A percentile compares a stretch with the other conserved stretches of the same genome.
Evolutionary conservation across 23 tunicate species (phyloP).

Genomic region (Diplosoma virens): DNA sequence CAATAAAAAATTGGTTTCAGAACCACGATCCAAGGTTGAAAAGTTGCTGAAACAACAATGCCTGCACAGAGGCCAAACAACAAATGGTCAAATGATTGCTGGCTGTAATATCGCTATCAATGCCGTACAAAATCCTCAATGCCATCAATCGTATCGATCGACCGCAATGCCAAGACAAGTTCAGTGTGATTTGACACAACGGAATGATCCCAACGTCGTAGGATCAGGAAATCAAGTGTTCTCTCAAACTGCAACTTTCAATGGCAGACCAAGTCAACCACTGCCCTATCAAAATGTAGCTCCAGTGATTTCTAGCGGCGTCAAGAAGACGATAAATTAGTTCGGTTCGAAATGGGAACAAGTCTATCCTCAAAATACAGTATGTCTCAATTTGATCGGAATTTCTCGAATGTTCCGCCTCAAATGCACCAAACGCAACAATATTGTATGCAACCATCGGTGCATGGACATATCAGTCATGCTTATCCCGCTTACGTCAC

Average conservation of each 20-base stretch:
- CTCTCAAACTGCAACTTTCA: too few species aligned
- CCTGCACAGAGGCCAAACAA: slow-evolving; percentile 26
- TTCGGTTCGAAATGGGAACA: not conserved
- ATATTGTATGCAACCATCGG: too few species aligned
- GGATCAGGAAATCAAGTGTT: too few species aligned
- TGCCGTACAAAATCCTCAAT: not conserved
- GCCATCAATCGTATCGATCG: slow-evolving; percentile 7
- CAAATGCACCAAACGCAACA: too few species aligned
- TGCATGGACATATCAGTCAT: too few species aligned
- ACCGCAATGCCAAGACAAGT: not conserved
- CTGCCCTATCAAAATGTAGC: too few species aligned
- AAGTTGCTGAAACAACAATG: slow-evolving; percentile 53
- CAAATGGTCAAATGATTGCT: slow-evolving; percentile 29
- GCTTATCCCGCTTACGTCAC: too few species aligned
- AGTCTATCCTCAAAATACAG: not conserved
- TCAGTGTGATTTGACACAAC: not conserved
- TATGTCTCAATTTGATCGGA: too few species aligned
- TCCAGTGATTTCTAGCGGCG: too few species aligned
- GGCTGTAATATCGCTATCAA: not conserved
- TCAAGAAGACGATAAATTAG: too few species aligned
- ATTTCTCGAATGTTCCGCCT: too few species aligned
- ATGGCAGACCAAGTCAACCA: too few species aligned
- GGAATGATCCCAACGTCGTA: slow-evolving; percentile 1
- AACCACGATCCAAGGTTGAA: slow-evolving; percentile 55
- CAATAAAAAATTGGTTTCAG: slow-evolving; percentile 77